Evolutionary conservation across 2,113 vertebrate genomes (phyloP), one percentile per base, ranked within the genome.

Genomic region (Lepus americanus): DNA sequence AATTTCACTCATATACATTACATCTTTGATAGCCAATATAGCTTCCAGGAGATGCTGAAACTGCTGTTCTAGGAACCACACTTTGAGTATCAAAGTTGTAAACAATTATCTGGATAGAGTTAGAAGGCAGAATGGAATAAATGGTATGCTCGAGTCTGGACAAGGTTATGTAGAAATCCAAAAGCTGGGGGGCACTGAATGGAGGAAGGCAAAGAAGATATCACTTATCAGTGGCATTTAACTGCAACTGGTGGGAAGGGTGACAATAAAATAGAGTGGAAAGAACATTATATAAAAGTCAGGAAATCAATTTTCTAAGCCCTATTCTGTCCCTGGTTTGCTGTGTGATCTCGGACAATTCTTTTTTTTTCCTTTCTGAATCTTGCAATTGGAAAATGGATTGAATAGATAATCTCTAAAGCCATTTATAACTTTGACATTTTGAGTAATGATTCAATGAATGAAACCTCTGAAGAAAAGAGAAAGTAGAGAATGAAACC

Each of bases 191-290:
- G 25, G 27, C 4, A 84, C 80, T 53, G 23, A 84, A 84, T 55
- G 23, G 61, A 91, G 23, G 74, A 91, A 36, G 17, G 36, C 5
- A 74, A 23, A 11, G 44, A 83, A 29, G 31, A 76, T 36, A 84
- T 92, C 55, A 83, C 22, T 82, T 23, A 64, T 73, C 23, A 53
- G 29, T 73, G 77, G 64, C 33, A 74, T 74, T 92, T 82, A 92
- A 29, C 39, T 84, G 23, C 11, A 76, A 53, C 23, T 74, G 14
- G 39, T 83, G 17, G 27, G 3, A 74, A 76, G 25, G n/a, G 11
- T 53, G 16, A 66, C 59, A 29, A 19, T 66, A 92, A 11, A 36
- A 84, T 36, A 55, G 23, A 83, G 1, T 84, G n/a, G 72, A 84
- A 84, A 66, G 25, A 53, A 19, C 4, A 53, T 76, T 91, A 90